A percentile compares a stretch with the other conserved stretches of the same genome.
Conservation (phyloP, 2,113 vertebrate species). For the Chiloscyllium plagiosum region DNA sequence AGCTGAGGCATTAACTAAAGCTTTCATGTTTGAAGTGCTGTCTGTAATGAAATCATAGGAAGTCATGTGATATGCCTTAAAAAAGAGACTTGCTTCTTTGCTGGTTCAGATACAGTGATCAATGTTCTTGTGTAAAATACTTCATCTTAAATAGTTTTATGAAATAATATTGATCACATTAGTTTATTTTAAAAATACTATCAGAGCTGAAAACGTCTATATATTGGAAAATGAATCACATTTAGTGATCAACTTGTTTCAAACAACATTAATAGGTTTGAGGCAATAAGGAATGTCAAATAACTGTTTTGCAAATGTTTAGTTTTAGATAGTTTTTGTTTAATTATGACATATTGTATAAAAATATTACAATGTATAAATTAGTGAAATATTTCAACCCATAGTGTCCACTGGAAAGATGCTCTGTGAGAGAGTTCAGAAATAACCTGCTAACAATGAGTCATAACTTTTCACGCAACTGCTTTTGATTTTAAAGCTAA, state of each 20-base stretch:
- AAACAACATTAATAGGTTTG: not conserved
- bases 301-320: not conserved
- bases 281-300: not conserved
- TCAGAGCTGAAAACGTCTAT: not conserved
- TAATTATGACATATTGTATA: not conserved
- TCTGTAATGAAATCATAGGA: slow-evolving; percentile 67
- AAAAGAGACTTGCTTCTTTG: slow-evolving; percentile 78
- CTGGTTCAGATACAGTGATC: slow-evolving; percentile 26
- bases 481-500: not conserved
- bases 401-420: not conserved
- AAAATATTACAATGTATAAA: not conserved
- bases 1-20: slow-evolving; percentile 58
- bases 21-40: slow-evolving; percentile 78
- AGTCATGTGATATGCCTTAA: slow-evolving; percentile 88
- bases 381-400: not conserved
- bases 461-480: not conserved
- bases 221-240: not conserved
- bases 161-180: not conserved
- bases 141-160: not conserved
- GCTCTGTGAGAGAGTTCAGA: not conserved
- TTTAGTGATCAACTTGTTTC: not conserved
- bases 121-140: not conserved
- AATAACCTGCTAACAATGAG: not conserved
- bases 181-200: not conserved
- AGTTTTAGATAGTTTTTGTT: not conserved